These are phyloP conservation scores for Neomicropteryx cornuta DNA, from an alignment of 1,140 invertebrate genomes.

Conservation along the genomic window DNA sequence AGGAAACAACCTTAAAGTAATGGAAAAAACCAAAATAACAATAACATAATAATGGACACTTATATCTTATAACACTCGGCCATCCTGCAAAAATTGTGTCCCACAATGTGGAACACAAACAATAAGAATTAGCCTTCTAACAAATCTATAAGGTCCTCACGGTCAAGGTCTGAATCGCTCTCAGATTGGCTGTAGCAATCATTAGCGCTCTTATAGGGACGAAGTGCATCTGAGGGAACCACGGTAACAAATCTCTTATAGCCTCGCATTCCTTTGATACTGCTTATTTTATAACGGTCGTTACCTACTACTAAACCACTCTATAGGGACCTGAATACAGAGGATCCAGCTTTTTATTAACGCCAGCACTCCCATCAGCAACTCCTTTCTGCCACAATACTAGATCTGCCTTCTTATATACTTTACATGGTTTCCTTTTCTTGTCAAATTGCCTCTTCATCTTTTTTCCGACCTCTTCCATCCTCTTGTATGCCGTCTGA, in stretches of 20 bases:
- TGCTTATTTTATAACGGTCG: background rate
- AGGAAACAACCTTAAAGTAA: no score
- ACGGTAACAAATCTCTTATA: background rate
- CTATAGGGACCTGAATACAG: background rate
- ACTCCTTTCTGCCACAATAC: background rate
- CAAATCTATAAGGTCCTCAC: background rate
- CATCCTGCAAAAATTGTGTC: no score
- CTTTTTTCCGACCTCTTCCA: background rate
- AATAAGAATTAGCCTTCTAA: background rate
- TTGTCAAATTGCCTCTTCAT: slow-evolving; percentile 3
- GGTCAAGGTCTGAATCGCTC: background rate
- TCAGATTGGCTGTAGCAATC: background rate
- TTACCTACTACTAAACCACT: background rate
- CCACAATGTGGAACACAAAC: no score
- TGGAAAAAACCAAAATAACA: no score
- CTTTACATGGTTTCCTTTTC: background rate
- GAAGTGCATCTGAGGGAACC: background rate
- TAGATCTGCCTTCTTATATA: background rate
- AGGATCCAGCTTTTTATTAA: background rate
- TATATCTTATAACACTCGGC: no score
- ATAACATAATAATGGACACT: no score
- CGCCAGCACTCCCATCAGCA: background rate
- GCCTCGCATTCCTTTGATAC: background rate
- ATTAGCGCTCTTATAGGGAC: background rate
- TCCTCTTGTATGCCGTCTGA: background rate